Percentiles rank a stretch among this genome's conserved stretches.
Evolutionary conservation across 2,888 invertebrate species (phyloP).

Genomic region (Empis livida): DNA sequence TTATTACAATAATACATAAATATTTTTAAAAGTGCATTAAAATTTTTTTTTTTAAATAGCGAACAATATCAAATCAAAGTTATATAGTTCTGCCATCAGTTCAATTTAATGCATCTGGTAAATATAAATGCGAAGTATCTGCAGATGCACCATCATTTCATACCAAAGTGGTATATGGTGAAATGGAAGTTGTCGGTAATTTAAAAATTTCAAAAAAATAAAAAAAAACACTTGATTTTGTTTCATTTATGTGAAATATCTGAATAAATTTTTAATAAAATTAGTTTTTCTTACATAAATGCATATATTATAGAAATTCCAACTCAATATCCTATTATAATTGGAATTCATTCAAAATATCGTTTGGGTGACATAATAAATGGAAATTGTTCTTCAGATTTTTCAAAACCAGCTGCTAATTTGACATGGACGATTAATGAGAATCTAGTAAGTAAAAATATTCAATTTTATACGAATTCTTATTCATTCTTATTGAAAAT

Average conservation of each 20-base stretch:
- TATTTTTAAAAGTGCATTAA: too few relatives aligned
- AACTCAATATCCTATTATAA: constrained; percentile 39
- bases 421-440: constrained; percentile 46
- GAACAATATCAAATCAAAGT: constrained; percentile 27
- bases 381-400: constrained; percentile 43
- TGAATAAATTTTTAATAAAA: too few relatives aligned
- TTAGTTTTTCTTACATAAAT: too few relatives aligned
- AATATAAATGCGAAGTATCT: constrained; percentile 34
- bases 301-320: constrained; percentile 42
- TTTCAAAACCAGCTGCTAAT: constrained; percentile 43
- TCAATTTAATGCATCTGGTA: constrained; percentile 28
- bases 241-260: too few relatives aligned
- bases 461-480: too few relatives aligned
- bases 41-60: neutral
- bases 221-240: too few relatives aligned
- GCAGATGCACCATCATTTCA: constrained; percentile 36
- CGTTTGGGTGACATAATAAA: constrained; percentile 39
- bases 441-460: constrained; percentile 24
- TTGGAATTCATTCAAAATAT: constrained; percentile 41
- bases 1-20: too few relatives aligned
- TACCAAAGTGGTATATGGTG: constrained; percentile 28
- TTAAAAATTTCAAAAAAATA: too few relatives aligned
- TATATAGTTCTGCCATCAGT: constrained; percentile 31
- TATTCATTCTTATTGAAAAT: too few relatives aligned
- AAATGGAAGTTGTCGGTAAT: constrained; percentile 35